Conservation (phyloP, 1,140 invertebrate species). For the Lepeophtheirus salmonis region DNA sequence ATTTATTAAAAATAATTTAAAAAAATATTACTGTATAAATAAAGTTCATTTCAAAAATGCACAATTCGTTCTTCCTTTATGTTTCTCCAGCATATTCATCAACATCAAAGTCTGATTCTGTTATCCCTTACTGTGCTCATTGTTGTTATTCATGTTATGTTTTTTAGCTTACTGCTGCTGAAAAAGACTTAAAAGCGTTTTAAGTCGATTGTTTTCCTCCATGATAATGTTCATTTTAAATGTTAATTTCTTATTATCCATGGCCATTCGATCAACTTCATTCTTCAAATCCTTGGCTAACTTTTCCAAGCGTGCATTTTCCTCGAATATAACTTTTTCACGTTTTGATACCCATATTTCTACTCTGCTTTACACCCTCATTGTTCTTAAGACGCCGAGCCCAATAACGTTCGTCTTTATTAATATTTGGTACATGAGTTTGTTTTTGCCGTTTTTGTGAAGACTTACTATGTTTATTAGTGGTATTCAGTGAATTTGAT, state of each 20-base stretch:
- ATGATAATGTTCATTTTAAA: conserved; percentile 3
- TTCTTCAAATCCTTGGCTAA: background rate
- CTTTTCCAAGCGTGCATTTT: conserved; percentile 2
- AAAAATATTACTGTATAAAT: too few relatives aligned
- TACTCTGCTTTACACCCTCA: background rate
- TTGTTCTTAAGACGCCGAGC: conserved; percentile 2
- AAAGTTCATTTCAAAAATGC: too few relatives aligned
- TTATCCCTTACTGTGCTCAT: too few relatives aligned
- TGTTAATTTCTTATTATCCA: background rate
- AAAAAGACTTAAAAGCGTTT: too few relatives aligned
- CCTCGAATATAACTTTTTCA: conserved; percentile 5
- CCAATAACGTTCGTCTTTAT: conserved; percentile 1
- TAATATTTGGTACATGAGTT: conserved; percentile 2
- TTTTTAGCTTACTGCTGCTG: too few relatives aligned
- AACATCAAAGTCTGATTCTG: too few relatives aligned
- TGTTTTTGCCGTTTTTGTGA: background rate
- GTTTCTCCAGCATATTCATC: too few relatives aligned
- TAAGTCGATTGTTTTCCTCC: background rate
- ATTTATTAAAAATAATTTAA: too few relatives aligned
- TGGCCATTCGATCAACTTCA: background rate
- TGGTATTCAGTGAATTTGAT: too few relatives aligned
- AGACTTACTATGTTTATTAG: too few relatives aligned
- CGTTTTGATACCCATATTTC: conserved; percentile 8
- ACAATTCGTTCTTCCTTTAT: too few relatives aligned
- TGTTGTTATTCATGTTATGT: too few relatives aligned